Evolutionary conservation across 2,888 invertebrate species (phyloP).

Genomic region (Capitulum mitella): DNA sequence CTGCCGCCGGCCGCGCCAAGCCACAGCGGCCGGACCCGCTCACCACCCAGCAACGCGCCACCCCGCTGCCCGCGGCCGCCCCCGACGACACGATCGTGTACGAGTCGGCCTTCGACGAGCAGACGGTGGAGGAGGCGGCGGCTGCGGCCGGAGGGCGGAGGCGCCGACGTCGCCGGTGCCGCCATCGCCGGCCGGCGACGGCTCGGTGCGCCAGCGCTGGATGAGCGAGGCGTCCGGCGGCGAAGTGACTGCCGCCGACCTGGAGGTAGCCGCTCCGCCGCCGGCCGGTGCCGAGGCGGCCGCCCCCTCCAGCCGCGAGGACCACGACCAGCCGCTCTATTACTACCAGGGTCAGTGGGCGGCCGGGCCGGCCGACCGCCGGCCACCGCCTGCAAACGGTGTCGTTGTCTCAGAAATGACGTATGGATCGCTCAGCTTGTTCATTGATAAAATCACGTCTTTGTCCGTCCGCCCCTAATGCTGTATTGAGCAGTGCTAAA

Average conservation of each 20-base stretch:
- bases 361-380: too few species aligned
- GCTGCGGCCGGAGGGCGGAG: slow-evolving; percentile 39
- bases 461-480: too few species aligned
- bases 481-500: too few species aligned
- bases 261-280: slow-evolving; percentile 41
- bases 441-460: too few species aligned
- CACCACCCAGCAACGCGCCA: background rate
- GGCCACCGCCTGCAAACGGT: too few species aligned
- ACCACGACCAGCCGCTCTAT: background rate
- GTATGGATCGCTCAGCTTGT: too few species aligned
- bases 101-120: slow-evolving; percentile 35
- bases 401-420: too few species aligned
- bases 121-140: slow-evolving; percentile 40
- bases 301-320: background rate
- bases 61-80: background rate
- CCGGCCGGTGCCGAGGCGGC: background rate
- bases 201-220: background rate
- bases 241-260: slow-evolving; percentile 42
- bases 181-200: slow-evolving; percentile 25
- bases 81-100: slow-evolving; percentile 28
- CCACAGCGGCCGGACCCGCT: slow-evolving; percentile 1
- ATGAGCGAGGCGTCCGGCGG: slow-evolving; percentile 30
- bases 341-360: background rate
- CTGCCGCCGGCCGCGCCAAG: too few species aligned
- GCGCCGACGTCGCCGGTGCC: slow-evolving; percentile 27